Evolutionary conservation across 2,797 vertebrate genomes (phyloP).

Genomic region (Lepus oiostolus): DNA sequence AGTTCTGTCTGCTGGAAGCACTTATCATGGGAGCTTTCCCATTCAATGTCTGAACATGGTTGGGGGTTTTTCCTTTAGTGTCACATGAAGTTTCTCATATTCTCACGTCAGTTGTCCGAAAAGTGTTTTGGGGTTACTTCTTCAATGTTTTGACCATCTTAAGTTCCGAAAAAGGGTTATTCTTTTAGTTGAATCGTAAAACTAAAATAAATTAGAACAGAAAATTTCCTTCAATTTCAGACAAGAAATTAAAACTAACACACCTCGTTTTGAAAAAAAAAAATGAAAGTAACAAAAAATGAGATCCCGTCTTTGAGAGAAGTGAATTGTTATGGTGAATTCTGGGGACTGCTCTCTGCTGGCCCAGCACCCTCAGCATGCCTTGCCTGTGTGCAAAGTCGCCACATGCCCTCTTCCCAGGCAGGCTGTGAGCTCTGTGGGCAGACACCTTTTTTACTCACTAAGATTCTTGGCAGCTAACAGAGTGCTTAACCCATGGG

Average conservation of each 20-base stretch:
- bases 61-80: background rate
- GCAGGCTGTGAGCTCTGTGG: background rate
- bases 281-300: background rate
- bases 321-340: background rate
- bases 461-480: no score
- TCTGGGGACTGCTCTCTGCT: rapidly evolving
- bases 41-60: background rate
- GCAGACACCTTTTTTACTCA: background rate
- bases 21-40: background rate
- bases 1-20: background rate
- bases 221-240: background rate
- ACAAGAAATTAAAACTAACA: background rate
- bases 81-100: background rate
- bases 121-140: background rate
- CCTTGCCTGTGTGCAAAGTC: no score
- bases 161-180: background rate
- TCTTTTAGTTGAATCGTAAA: background rate
- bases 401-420: background rate
- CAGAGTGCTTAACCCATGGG: background rate
- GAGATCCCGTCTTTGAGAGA: background rate
- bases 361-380: no score
- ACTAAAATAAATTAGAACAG: background rate
- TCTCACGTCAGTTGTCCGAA: background rate
- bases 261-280: background rate
- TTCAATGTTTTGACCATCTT: background rate